Percentiles rank a stretch among this genome's conserved stretches.
Conservation (phyloP, 30 jellyfish, hydroid and myxozoan genomes). For the Turritopsis rubra region DNA sequence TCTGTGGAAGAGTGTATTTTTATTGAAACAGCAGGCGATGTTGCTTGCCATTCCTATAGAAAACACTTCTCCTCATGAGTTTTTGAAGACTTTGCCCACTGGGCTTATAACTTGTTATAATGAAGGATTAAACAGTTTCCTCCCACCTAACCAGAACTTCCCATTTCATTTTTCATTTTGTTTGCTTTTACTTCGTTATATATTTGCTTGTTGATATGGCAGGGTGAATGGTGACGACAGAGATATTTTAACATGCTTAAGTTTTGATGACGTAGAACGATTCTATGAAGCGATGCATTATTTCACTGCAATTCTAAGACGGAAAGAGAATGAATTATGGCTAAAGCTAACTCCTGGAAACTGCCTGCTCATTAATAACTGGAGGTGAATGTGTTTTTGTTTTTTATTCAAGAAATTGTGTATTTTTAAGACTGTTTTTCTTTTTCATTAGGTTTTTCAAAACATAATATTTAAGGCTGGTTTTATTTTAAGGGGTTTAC, state of each 20-base stretch:
- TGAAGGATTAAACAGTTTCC: too few relatives aligned
- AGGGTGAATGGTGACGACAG: constrained; percentile 55
- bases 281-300: constrained; percentile 47
- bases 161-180: neutral
- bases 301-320: constrained; percentile 29
- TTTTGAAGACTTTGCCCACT: too few relatives aligned
- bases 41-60: too few relatives aligned
- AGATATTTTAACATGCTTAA: constrained; percentile 47
- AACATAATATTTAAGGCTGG: neutral
- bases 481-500: neutral
- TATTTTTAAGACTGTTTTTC: neutral
- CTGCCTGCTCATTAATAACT: constrained; percentile 52
- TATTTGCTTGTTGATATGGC: neutral
- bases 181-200: neutral
- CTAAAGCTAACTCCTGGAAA: constrained; percentile 71
- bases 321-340: constrained; percentile 33
- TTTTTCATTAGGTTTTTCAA: neutral
- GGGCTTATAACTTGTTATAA: too few relatives aligned
- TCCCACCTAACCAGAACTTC: neutral
- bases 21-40: too few relatives aligned
- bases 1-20: too few relatives aligned
- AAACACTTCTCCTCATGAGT: too few relatives aligned
- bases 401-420: neutral
- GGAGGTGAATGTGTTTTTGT: constrained; percentile 50
- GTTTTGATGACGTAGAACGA: constrained; percentile 60